Percentiles rank a stretch among this genome's conserved stretches.
Evolutionary conservation across 2,113 vertebrate genomes (phyloP).

Genomic region (Dicerorhinus sumatrensis): DNA sequence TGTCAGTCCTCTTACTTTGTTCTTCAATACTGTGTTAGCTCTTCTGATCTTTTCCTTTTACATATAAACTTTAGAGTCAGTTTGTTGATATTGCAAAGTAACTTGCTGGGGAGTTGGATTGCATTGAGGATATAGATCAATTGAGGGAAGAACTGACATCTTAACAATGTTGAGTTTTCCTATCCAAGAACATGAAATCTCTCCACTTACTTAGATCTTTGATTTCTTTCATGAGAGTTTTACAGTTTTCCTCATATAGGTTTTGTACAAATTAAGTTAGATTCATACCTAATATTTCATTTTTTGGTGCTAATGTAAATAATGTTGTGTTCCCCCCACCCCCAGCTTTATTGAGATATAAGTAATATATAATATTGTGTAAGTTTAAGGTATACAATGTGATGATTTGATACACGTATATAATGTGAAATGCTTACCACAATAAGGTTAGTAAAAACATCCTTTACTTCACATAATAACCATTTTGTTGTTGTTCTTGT

Average conservation of each 20-base stretch:
- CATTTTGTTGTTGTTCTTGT: background rate
- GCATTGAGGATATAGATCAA: background rate
- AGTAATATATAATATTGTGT: background rate
- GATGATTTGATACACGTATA: background rate
- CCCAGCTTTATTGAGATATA: background rate
- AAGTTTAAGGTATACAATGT: background rate
- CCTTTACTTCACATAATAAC: background rate
- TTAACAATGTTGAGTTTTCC: background rate
- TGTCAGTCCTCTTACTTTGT: background rate
- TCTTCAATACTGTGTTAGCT: background rate
- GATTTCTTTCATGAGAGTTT: background rate
- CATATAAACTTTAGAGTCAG: background rate
- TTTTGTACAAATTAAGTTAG: background rate
- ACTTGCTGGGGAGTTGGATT: background rate
- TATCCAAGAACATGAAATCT: background rate
- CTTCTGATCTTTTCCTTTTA: conserved; percentile 9
- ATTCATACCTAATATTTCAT: background rate
- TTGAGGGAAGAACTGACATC: background rate
- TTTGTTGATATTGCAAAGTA: background rate
- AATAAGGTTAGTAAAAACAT: background rate
- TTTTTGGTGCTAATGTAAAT: background rate
- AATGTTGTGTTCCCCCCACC: background rate
- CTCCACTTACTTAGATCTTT: background rate
- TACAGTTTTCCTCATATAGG: conserved; percentile 3
- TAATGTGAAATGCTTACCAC: background rate